A percentile compares a stretch with the other conserved stretches of the same genome.
Evolutionary conservation across 2,797 vertebrate genomes (phyloP).

Genomic region (Squalus acanthias): DNA sequence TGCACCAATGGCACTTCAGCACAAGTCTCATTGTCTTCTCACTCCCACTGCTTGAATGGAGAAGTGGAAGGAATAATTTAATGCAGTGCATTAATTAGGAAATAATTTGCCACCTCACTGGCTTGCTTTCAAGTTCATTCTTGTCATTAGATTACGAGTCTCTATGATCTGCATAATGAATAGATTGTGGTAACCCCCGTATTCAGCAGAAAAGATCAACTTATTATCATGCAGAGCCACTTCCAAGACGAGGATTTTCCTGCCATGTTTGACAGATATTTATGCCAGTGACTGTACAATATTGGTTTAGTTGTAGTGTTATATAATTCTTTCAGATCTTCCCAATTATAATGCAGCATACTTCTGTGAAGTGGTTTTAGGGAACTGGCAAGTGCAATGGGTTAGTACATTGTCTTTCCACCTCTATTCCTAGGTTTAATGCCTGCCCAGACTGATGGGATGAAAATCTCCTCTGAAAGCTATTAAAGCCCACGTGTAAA

Average conservation of each 20-base stretch:
- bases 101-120: conserved; percentile 9
- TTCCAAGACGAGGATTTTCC: neutral
- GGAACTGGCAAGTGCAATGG: neutral
- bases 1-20: neutral
- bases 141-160: neutral
- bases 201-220: neutral
- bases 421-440: neutral
- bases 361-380: neutral
- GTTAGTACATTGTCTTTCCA: neutral
- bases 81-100: neutral
- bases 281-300: neutral
- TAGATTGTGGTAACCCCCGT: neutral
- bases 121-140: neutral
- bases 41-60: neutral
- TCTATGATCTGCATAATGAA: neutral
- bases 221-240: neutral
- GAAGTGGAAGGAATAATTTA: neutral
- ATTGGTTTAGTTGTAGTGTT: neutral
- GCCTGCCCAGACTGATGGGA: too few species aligned
- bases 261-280: neutral
- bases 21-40: neutral
- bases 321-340: neutral
- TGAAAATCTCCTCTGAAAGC: neutral
- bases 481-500: neutral
- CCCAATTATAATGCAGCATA: neutral